Base-by-base conservation (phyloP, 2,888 invertebrate species). In the Petrolisthes manimaculis region DNA sequence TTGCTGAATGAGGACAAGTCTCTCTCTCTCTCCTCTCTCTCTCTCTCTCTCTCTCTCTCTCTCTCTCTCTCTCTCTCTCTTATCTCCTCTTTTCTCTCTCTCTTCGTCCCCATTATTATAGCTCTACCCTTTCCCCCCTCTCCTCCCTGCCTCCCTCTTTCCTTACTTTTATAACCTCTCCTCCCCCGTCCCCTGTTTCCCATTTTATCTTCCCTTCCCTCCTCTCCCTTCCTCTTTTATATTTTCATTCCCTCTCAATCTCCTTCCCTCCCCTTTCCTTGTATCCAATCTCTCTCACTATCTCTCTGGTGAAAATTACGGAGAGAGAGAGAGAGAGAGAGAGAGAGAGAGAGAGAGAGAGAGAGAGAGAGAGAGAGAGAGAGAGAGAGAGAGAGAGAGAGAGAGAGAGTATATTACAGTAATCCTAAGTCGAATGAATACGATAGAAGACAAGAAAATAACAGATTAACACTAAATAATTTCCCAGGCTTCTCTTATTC, bases 331-430 rank as follows among this genome's bases (percentile, higher is more conserved):
- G 78, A 9, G 37, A 78, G 78, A 37, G 37, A 37, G 51, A 37
- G 78, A 24, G 9, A 24, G 78, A 37, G 78, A 9, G 51, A 78
- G 9, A 37, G 9, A 78, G 51, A 51, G 24, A 37, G 51, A 24
- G 37, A 37, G 78, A 78, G 37, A 37, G 78, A 78, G 53, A 69
- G 51, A 71, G 83, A 71, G 69, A 83, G 54, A 74, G 21, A 83
- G 83, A 53, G 24, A 24, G 74, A 84, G 69, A 53, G 53, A 71
- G 74, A 83, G 77, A 75, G 75, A 78, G 61, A n/a, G 78, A 84
- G 78, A 75, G 69, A 71, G 83, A 71, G 74, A 51, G 53, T 6
- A 5, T 37, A 21, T 2, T 51, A 54, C 21, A 21, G n/a, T 51
- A 56, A 24, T 18, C 24, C 9, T 24, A 67, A n/a, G 14, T 0